These are phyloP conservation scores for Gymnodraco acuticeps DNA, from an alignment of 2,797 vertebrate genomes.

Conservation along the genomic window DNA sequence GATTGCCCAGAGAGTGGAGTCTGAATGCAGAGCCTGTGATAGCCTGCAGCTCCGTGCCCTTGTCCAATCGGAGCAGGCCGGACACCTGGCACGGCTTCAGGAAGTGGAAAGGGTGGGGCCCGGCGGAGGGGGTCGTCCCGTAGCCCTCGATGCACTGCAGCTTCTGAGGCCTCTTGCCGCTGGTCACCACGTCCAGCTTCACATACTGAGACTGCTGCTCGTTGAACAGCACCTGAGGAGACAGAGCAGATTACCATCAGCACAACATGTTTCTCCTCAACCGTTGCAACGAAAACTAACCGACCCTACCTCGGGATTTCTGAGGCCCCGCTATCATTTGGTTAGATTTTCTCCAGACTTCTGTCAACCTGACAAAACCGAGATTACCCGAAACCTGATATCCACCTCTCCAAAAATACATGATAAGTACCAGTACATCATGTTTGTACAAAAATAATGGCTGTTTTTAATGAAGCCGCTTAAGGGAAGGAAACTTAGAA, in stretches of 20 bases:
- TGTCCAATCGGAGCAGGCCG: slow-evolving; percentile 88
- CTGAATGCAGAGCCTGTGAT: slow-evolving; percentile 79
- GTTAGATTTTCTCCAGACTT: slow-evolving; percentile 60
- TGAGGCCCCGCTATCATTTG: slow-evolving; percentile 8
- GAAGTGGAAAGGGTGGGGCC: slow-evolving; percentile 87
- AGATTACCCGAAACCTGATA: slow-evolving; percentile 57
- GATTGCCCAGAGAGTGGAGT: slow-evolving; percentile 74
- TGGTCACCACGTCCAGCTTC: slow-evolving; percentile 91
- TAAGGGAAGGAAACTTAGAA: background rate
- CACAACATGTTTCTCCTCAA: slow-evolving; percentile 1
- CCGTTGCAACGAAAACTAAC: slow-evolving; percentile 21
- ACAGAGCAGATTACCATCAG: background rate
- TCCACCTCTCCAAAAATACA: slow-evolving; percentile 40
- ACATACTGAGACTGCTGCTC: slow-evolving; percentile 92
- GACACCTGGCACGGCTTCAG: slow-evolving; percentile 92
- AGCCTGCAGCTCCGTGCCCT: slow-evolving; percentile 85
- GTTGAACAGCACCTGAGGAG: slow-evolving; percentile 90
- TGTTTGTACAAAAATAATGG: slow-evolving; percentile 12
- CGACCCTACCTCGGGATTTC: slow-evolving; percentile 11
- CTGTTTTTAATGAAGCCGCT: slow-evolving; percentile 10
- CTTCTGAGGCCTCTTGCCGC: slow-evolving; percentile 74
- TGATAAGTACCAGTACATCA: slow-evolving; percentile 15
- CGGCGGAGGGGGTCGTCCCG: slow-evolving; percentile 88
- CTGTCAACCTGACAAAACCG: slow-evolving; percentile 52
- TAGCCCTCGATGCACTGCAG: slow-evolving; percentile 93